Evolutionary conservation across 2,797 vertebrate genomes (phyloP), one percentile per base, ranked within the genome.

Genomic region (Hoplostethus atlanticus): DNA sequence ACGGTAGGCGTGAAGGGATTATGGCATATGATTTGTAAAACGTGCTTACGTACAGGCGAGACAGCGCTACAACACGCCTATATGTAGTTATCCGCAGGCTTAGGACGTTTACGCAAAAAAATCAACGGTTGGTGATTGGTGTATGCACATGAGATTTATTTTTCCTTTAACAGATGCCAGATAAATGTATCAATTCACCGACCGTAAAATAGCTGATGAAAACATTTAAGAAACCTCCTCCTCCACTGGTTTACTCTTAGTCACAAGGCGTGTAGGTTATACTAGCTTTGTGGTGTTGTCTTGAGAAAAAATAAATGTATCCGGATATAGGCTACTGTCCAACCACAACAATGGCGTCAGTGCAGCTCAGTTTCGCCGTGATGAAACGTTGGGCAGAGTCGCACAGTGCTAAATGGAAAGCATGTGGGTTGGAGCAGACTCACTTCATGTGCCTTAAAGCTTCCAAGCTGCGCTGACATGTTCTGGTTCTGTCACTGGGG

Each of bases 41-140:
- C 88, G 88, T 90, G 90, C 87, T 91, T 91, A 91, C 91, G 88
- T 87, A 85, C 73, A 40, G 53, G 57, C 77, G 58, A 62, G 61
- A 72, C 68, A 56, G 81, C 60, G 64, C 60, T 60, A 0, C 63
- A 68, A 66, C 64, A 82, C 47, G 87, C 85, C 77, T 75, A 87
- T 77, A 88, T 79, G 80, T 74, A 82, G 86, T 84, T 83, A 79
- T 87, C 72, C 52, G 7, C 72, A 34, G 47, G 71, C 78, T 67
- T 60, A 59, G 68, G 77, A 78, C 51, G 58, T 77, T 84, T 53
- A 83, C 78, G 75, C 80, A 72, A 50, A 63, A 48, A n/a, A 47
- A 10, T 44, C 16, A 21, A 21, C 21, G 21, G 21, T 21, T 47
- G 38, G 7, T 40, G 8, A 40, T 47, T 47, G 16, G 17, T n/a